These are phyloP conservation scores for Halcyon chelicuti DNA, from an alignment of 2,797 vertebrate species.

Conservation along the genomic window DNA sequence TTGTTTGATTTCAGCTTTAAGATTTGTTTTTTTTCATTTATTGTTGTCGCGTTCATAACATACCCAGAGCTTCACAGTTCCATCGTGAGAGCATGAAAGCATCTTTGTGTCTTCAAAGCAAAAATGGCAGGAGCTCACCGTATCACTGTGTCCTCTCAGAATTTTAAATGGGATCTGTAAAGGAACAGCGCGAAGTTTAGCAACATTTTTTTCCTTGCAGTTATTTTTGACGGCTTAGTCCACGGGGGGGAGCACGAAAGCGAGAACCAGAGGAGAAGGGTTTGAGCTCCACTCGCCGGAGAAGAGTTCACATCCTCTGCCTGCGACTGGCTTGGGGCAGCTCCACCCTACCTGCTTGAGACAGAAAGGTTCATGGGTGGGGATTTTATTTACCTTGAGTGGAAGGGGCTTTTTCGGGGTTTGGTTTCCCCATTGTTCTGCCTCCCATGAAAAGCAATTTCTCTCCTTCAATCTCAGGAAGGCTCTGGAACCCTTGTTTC, in stretches of 20 bases:
- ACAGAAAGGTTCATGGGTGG: not conserved
- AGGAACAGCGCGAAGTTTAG: not conserved
- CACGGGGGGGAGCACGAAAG: not conserved
- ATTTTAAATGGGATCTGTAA: conserved; percentile 73
- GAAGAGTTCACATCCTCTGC: not conserved
- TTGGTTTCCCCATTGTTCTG: not conserved
- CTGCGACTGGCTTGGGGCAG: rapidly evolving
- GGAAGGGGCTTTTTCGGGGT: not conserved
- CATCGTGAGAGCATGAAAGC: conserved; percentile 75
- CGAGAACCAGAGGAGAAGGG: not conserved
- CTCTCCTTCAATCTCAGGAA: not conserved
- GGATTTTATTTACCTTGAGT: not conserved
- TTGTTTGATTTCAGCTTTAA: not conserved
- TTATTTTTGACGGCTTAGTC: not conserved
- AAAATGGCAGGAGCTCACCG: conserved; percentile 78
- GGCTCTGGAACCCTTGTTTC: not conserved
- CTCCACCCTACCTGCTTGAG: not conserved
- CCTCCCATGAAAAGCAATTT: not conserved
- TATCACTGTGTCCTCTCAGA: conserved; percentile 62
- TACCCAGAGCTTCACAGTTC: conserved; percentile 77
- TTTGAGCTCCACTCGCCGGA: not conserved
- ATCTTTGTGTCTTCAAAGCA: conserved; percentile 77
- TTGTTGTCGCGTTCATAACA: not conserved
- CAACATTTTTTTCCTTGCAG: not conserved
- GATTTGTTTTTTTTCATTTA: not conserved